phyloP scores from a whole-genome alignment of 2,888 invertebrate genomes.

The Antheraea assamensis region DNA sequence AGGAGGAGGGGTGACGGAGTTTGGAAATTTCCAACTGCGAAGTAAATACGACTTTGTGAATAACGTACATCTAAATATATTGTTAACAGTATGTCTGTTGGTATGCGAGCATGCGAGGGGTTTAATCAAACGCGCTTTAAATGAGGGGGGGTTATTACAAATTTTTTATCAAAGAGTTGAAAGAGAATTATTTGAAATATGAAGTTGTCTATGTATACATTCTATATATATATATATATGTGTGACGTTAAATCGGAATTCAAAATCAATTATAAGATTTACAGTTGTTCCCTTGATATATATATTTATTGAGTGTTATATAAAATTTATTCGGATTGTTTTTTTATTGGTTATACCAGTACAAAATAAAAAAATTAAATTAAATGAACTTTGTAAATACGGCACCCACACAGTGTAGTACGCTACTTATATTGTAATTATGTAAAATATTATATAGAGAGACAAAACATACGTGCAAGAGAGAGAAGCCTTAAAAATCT shows the following conservation, averaged over 20 bases:
- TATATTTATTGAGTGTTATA: constrained; percentile 66
- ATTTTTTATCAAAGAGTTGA: constrained; percentile 62
- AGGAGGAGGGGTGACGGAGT: too few relatives aligned
- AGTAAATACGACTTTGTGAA: not conserved
- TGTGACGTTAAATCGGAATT: constrained; percentile 45
- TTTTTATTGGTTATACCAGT: constrained; percentile 77
- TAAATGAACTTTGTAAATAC: constrained; percentile 71
- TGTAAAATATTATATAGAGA: constrained; percentile 66
- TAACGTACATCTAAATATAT: not conserved
- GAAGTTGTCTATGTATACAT: constrained; percentile 54
- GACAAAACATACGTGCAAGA: constrained; percentile 70
- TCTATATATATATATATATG: constrained; percentile 30
- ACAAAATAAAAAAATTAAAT: constrained; percentile 49
- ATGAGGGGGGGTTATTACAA: too few relatives aligned
- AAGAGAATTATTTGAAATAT: constrained; percentile 47
- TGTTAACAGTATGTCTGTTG: constrained; percentile 28
- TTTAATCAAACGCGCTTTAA: constrained; percentile 43
- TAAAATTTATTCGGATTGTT: constrained; percentile 45
- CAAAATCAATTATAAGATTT: constrained; percentile 43
- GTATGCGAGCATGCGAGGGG: constrained; percentile 29
- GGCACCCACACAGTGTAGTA: constrained; percentile 66
- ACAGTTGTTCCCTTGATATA: constrained; percentile 29
- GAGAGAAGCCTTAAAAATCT: constrained; percentile 78
- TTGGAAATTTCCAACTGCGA: too few relatives aligned
- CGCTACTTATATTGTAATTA: constrained; percentile 76